These are phyloP conservation scores for Suncus etruscus DNA, from an alignment of 2,113 vertebrate species.

Conservation along the genomic window DNA sequence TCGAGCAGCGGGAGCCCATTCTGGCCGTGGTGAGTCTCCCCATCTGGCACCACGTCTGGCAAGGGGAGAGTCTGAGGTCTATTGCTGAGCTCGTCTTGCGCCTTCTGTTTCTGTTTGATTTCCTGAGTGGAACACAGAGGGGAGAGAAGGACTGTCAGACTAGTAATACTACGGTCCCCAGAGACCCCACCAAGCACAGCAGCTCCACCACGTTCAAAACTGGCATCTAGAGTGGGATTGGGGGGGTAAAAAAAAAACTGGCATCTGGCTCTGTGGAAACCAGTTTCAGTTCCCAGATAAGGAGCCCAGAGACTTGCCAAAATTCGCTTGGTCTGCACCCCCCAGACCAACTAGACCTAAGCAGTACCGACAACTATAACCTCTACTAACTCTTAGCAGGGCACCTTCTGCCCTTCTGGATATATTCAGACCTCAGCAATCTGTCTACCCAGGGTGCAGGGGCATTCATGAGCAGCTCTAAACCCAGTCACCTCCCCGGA, in stretches of 20 bases:
- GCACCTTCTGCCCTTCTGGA: too few species aligned
- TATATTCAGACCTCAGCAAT: too few species aligned
- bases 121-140: slow-evolving; percentile 86
- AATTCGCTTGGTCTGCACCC: not conserved
- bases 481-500: too few species aligned
- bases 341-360: not conserved
- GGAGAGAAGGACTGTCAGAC: not conserved
- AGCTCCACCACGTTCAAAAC: not conserved
- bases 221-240: too few species aligned
- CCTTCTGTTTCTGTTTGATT: slow-evolving; percentile 96
- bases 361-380: not conserved
- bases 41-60: slow-evolving; percentile 95
- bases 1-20: slow-evolving; percentile 92
- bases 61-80: slow-evolving; percentile 94
- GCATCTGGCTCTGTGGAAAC: not conserved
- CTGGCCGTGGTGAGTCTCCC: slow-evolving; percentile 92
- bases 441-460: not conserved
- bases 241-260: not conserved
- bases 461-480: too few species aligned
- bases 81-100: slow-evolving; percentile 92
- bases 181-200: not conserved
- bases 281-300: not conserved
- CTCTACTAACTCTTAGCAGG: not conserved
- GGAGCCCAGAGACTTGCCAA: not conserved
- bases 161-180: accelerated